Evolutionary conservation across 2,888 invertebrate species (phyloP), one percentile per base, ranked within the genome.

Genomic region (Eristalis arbustorum): DNA sequence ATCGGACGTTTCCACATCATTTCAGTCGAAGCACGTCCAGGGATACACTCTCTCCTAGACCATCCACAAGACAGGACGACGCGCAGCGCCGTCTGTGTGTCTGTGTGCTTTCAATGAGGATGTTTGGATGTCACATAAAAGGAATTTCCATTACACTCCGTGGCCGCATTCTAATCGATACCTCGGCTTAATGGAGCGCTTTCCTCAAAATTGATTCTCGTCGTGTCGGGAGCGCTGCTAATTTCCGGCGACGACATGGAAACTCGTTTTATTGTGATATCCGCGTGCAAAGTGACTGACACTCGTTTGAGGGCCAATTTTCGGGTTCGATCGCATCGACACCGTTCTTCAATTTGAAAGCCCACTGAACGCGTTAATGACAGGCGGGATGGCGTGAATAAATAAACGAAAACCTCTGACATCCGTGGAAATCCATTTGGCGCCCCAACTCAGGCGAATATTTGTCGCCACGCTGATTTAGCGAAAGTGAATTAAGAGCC

Each of bases 191-290:
- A 56, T 71, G 22, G 69, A 78, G 73, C 59, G 49, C 73, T 14
- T 42, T 25, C 25, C 61, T 23, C 59, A 6, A 77, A 76, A 84
- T 81, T 69, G 64, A 81, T 77, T 76, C n/a, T 63, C 61, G 49
- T 25, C 68, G 31, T 74, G 56, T 40, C 71, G 8, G 49, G 18
- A 82, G 42, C 67, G 61, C 34, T 62, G 56, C 28, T 74, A 66
- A 74, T 82, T 82, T 85, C 74, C 85, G 56, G 23, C 23, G 73
- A 67, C 67, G 73, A 59, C 59, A 59, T 59, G 31, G 56, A 73
- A 62, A 69, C 56, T 62, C 61, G 34, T 74, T 85, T 85, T 73
- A 77, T 66, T 68, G 77, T 25, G 25, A 25, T 25, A 25, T 25
- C 25, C 25, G 25, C 25, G 25, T n/a, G 49, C 14, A n/a, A 42